These are phyloP conservation scores for Rhinoderma darwinii DNA, from an alignment of 2,113 vertebrate genomes.

Conservation along the genomic window DNA sequence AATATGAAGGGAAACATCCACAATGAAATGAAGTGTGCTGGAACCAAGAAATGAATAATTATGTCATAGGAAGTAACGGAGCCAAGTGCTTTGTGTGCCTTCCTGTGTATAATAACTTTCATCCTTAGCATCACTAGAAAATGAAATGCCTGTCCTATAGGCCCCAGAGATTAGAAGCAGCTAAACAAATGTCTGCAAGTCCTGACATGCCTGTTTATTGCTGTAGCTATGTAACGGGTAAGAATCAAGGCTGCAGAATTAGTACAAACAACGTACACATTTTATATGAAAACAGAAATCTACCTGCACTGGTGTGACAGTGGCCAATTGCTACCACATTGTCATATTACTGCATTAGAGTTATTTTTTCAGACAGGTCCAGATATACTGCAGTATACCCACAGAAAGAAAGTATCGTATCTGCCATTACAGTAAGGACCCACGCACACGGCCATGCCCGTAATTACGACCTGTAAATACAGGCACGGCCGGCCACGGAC, in stretches of 20 bases:
- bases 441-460: too few species aligned
- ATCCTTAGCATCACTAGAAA: neutral
- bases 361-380: too few species aligned
- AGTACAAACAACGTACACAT: too few species aligned
- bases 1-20: neutral
- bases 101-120: neutral
- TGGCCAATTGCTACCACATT: too few species aligned
- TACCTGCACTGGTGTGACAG: neutral
- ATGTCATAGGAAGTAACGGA: neutral
- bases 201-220: conserved; percentile 5
- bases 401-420: neutral
- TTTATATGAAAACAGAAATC: neutral
- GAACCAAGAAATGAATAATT: neutral
- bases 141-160: neutral
- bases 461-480: too few species aligned
- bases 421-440: too few species aligned
- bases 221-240: conserved; percentile 1
- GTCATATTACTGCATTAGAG: too few species aligned
- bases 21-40: neutral
- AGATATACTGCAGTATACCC: neutral
- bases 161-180: conserved; percentile 1
- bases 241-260: neutral
- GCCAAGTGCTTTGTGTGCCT: neutral
- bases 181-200: conserved; percentile 5
- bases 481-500: too few species aligned